phyloP scores from a whole-genome alignment of 1,140 invertebrate genomes.

The Bombyx mandarina region DNA sequence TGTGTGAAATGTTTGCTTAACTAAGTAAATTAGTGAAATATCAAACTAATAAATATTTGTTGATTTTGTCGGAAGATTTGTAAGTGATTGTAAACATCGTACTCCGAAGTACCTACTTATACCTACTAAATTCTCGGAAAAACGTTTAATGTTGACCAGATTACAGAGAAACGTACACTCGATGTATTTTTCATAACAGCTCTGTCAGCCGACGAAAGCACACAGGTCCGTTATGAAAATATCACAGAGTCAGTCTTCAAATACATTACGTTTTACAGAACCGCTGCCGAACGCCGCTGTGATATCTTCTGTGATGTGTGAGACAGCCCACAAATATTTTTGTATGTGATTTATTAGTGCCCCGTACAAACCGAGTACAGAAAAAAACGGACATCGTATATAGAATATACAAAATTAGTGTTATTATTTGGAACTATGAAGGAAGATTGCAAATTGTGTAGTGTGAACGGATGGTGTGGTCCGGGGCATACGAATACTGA shows the following conservation, averaged over 20 bases:
- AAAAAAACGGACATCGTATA: constrained; percentile 59
- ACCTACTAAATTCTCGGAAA: constrained; percentile 6
- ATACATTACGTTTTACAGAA: constrained; percentile 33
- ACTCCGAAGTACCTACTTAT: constrained; percentile 3
- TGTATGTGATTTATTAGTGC: constrained; percentile 70
- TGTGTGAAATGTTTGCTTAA: neutral
- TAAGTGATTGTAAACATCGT: constrained; percentile 15
- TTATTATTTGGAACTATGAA: constrained; percentile 49
- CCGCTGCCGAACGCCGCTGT: constrained; percentile 54
- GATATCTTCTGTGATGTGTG: constrained; percentile 66
- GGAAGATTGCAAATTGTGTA: constrained; percentile 68
- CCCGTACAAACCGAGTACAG: constrained; percentile 70
- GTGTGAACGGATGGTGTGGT: constrained; percentile 48
- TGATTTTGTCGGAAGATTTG: constrained; percentile 5
- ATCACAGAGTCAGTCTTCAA: constrained; percentile 3
- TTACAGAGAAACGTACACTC: constrained; percentile 2
- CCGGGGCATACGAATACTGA: constrained; percentile 44
- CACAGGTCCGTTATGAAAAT: neutral
- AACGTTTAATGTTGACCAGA: neutral
- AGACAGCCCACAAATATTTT: constrained; percentile 60
- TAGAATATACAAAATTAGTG: constrained; percentile 54
- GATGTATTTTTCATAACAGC: neutral
- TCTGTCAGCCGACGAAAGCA: no score
- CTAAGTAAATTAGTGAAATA: constrained; percentile 8
- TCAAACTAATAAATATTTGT: constrained; percentile 9